A percentile compares a stretch with the other conserved stretches of the same genome.
Conservation (phyloP, 2,797 vertebrate genomes). For the Okamejei kenojei region DNA sequence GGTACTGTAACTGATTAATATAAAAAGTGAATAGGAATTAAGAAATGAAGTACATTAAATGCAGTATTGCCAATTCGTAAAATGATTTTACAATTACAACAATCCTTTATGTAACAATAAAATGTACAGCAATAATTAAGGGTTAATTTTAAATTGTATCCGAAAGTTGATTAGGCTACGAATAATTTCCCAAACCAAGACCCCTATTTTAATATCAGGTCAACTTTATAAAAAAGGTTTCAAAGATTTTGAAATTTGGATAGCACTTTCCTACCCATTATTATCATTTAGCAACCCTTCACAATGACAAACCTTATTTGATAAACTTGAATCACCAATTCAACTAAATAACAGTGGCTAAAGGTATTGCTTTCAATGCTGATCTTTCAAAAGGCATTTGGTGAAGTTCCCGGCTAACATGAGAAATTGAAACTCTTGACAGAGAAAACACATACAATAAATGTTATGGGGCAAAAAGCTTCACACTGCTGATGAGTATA, state of each 20-base stretch:
- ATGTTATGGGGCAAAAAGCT: too few relatives aligned
- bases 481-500: too few relatives aligned
- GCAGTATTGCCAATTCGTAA: not conserved
- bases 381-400: not conserved
- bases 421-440: too few relatives aligned
- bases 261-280: not conserved
- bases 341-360: not conserved
- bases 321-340: not conserved
- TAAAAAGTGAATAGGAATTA: conserved; percentile 40
- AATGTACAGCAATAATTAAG: not conserved
- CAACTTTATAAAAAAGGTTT: not conserved
- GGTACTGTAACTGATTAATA: conserved; percentile 75
- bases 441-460: not conserved
- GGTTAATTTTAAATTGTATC: not conserved
- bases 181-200: not conserved
- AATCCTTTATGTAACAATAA: not conserved
- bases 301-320: not conserved
- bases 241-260: not conserved
- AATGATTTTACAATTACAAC: not conserved
- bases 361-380: not conserved
- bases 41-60: not conserved
- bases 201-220: not conserved
- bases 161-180: too few relatives aligned
- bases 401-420: too few relatives aligned
- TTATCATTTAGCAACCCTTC: not conserved